Percentiles rank a stretch among this genome's conserved stretches.
These are phyloP conservation scores for Lottia gigantea DNA, from an alignment of 2,888 invertebrate genomes.

Conservation along the genomic window DNA sequence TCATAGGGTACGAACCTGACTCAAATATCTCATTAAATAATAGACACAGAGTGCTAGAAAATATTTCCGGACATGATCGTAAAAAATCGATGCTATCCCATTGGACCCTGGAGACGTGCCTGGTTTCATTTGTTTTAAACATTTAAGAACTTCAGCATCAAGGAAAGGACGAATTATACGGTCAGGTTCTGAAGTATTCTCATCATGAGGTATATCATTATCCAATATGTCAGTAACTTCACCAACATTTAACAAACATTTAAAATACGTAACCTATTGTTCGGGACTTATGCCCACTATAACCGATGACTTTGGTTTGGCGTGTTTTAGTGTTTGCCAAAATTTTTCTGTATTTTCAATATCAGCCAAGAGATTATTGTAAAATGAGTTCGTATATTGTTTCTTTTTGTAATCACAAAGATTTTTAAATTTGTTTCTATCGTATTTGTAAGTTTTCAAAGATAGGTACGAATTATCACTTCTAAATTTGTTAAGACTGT, in stretches of 20 bases:
- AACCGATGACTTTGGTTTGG: not conserved
- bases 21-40: not conserved
- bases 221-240: not conserved
- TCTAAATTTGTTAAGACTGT: not conserved
- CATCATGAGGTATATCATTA: not conserved
- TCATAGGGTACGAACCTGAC: not conserved
- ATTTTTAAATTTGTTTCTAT: not conserved
- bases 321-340: not conserved
- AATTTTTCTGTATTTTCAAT: not conserved
- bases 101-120: not conserved
- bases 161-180: not conserved
- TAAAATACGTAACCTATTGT: not conserved
- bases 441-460: not conserved
- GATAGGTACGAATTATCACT: not conserved
- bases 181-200: not conserved
- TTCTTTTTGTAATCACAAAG: not conserved
- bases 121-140: not conserved
- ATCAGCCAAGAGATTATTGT: not conserved
- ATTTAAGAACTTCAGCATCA: not conserved
- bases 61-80: not conserved
- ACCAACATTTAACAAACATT: not conserved
- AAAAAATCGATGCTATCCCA: not conserved
- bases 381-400: not conserved
- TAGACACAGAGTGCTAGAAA: not conserved
- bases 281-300: not conserved